phyloP scores from a whole-genome alignment of 2,113 vertebrate species.

The Phyllostomus discolor region DNA sequence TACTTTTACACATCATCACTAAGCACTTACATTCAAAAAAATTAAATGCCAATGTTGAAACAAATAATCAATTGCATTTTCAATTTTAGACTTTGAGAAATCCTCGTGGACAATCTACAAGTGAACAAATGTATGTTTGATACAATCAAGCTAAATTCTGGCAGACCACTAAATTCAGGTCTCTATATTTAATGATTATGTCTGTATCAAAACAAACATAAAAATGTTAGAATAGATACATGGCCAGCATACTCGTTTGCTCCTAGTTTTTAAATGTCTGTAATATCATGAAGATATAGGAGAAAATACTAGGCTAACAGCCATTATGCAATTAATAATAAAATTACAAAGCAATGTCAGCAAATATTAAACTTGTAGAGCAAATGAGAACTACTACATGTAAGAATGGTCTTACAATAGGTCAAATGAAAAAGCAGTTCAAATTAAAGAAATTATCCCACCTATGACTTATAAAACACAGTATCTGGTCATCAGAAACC shows the following conservation, averaged over 20 bases:
- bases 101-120: constrained; percentile 12
- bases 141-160: constrained; percentile 40
- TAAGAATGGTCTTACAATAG: neutral
- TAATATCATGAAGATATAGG: constrained; percentile 2
- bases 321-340: constrained; percentile 5
- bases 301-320: constrained; percentile 1
- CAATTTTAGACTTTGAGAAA: constrained; percentile 13
- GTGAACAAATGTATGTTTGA: neutral
- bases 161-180: constrained; percentile 15
- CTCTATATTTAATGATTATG: constrained; percentile 25
- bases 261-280: constrained; percentile 53
- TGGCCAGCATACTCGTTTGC: constrained; percentile 44
- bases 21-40: constrained; percentile 5
- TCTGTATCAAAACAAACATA: constrained; percentile 47
- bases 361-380: constrained; percentile 34
- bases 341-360: constrained; percentile 28
- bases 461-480: constrained; percentile 49
- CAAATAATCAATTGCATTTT: constrained; percentile 31
- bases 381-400: constrained; percentile 2
- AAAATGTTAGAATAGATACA: neutral
- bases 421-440: constrained; percentile 38
- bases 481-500: constrained; percentile 31
- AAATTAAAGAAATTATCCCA: constrained; percentile 35
- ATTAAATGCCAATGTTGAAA: constrained; percentile 9
- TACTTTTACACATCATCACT: neutral